Percentiles rank a stretch among this genome's conserved stretches.
Evolutionary conservation across 2,888 invertebrate genomes (phyloP).

Genomic region (Gastrophysa polygoni): DNA sequence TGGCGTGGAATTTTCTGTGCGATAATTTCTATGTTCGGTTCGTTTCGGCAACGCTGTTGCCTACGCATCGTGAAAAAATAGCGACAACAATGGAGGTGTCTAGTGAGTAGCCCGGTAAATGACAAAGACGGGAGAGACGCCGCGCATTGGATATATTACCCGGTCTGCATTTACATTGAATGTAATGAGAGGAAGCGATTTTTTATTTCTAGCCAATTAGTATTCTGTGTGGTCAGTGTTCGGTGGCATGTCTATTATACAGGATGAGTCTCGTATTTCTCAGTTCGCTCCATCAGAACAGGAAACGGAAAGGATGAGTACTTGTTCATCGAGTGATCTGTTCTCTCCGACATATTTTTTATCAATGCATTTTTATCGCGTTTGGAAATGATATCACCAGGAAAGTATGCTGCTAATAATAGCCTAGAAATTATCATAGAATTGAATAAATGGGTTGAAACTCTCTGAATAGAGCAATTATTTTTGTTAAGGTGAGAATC

Average conservation of each 20-base stretch:
- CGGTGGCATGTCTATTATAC: constrained; percentile 10
- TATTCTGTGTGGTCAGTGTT: constrained; percentile 8
- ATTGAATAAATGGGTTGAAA: too few species aligned
- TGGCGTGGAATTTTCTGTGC: too few species aligned
- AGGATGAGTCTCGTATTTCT: background rate
- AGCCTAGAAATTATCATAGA: too few species aligned
- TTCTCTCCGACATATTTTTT: too few species aligned
- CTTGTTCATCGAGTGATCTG: too few species aligned
- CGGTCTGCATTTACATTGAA: constrained; percentile 11
- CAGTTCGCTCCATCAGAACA: background rate
- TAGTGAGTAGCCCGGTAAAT: background rate
- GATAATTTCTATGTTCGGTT: too few species aligned
- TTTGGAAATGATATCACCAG: too few species aligned
- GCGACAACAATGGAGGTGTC: background rate
- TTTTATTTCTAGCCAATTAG: constrained; percentile 9
- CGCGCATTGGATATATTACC: background rate
- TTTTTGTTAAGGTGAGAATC: too few species aligned
- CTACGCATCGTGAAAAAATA: background rate
- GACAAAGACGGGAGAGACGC: background rate
- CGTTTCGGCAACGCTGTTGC: background rate
- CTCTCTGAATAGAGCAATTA: too few species aligned
- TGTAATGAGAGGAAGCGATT: constrained; percentile 12
- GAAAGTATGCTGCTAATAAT: too few species aligned
- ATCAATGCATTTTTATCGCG: too few species aligned
- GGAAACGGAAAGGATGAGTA: background rate